These are phyloP conservation scores for Idaea straminata DNA, from an alignment of 2,888 invertebrate genomes.

Conservation along the genomic window DNA sequence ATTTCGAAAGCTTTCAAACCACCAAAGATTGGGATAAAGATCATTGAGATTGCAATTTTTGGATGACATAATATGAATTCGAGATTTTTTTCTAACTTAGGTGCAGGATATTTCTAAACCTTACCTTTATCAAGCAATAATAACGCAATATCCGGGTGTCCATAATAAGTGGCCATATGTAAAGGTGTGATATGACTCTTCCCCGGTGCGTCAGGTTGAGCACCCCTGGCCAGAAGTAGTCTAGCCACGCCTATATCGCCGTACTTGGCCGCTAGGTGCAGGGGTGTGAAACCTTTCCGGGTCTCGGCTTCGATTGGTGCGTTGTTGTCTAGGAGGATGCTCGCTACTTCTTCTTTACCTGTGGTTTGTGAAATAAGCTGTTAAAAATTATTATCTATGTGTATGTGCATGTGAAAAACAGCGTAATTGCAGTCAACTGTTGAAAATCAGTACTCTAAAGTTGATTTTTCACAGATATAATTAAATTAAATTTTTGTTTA, in stretches of 20 bases:
- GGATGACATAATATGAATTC: background rate
- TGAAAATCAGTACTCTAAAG: too few relatives aligned
- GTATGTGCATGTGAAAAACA: too few relatives aligned
- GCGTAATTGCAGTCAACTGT: too few relatives aligned
- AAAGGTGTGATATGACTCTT: conserved; percentile 97
- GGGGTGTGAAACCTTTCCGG: conserved; percentile 97
- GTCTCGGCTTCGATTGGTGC: conserved; percentile 95
- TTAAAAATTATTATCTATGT: too few relatives aligned
- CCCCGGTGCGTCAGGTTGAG: conserved; percentile 92
- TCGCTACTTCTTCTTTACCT: conserved; percentile 92
- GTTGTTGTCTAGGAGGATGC: conserved; percentile 93
- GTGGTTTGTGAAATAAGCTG: conserved; percentile 24
- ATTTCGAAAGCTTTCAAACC: background rate
- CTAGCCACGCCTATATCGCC: conserved; percentile 95
- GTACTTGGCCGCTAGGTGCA: conserved; percentile 98
- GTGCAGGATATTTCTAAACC: background rate
- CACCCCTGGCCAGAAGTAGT: conserved; percentile 91
- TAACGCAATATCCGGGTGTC: conserved; percentile 94
- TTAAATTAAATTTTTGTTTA: too few relatives aligned
- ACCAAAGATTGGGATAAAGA: background rate
- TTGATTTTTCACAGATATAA: too few relatives aligned
- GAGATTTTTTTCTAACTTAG: background rate
- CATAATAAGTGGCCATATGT: conserved; percentile 98
- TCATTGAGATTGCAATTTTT: background rate
- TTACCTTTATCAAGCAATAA: conserved; percentile 92